Conservation (phyloP, 2,888 invertebrate genomes). For the Xylophagus ater region DNA sequence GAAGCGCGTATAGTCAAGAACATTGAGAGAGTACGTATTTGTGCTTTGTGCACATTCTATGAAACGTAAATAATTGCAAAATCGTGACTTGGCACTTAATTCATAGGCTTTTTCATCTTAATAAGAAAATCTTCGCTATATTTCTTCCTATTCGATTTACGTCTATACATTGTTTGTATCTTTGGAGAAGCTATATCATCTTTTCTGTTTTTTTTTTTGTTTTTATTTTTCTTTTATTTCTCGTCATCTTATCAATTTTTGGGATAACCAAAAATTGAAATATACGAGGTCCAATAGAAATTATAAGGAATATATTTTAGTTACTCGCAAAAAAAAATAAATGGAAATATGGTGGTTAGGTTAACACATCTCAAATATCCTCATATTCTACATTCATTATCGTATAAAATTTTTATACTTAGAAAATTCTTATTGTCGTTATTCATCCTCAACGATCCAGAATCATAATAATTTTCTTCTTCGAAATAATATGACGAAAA, state of each 20-base stretch:
- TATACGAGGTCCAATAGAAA: neutral
- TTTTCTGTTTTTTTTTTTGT: slow-evolving; percentile 4
- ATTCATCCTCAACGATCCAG: too few relatives aligned
- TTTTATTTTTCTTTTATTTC: slow-evolving; percentile 7
- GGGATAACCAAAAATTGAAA: slow-evolving; percentile 1
- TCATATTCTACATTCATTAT: too few relatives aligned
- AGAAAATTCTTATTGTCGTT: too few relatives aligned
- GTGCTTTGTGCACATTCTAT: slow-evolving; percentile 16
- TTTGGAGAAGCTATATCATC: neutral
- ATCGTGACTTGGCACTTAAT: slow-evolving; percentile 20
- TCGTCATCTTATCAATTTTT: slow-evolving; percentile 7
- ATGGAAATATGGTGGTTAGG: neutral
- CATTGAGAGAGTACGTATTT: slow-evolving; percentile 1
- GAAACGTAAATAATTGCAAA: slow-evolving; percentile 20
- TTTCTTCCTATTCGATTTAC: slow-evolving; percentile 1
- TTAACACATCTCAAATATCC: too few relatives aligned
- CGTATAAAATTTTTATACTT: too few relatives aligned
- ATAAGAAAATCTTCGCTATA: too few relatives aligned
- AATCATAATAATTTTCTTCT: neutral
- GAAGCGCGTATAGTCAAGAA: too few relatives aligned
- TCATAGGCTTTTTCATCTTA: slow-evolving; percentile 12
- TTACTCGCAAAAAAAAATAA: neutral
- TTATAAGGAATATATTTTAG: neutral
- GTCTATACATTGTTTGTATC: neutral
- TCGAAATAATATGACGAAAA: slow-evolving; percentile 5